Percentiles rank a stretch among this genome's conserved stretches.
phyloP scores from a whole-genome alignment of 1,140 invertebrate genomes.

The Diuraphis noxia region DNA sequence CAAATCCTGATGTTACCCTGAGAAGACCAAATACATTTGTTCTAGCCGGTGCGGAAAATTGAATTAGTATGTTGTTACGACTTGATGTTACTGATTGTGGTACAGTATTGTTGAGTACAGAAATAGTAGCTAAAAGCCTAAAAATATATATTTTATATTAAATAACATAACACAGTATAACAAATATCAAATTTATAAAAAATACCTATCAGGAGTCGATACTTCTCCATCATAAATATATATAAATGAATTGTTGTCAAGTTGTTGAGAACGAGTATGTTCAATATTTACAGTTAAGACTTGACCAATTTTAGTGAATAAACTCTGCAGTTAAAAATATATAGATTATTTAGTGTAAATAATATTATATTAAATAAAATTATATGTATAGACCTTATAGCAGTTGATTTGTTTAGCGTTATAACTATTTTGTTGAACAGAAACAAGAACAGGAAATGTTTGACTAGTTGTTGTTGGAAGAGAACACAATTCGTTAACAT shows the following conservation, averaged over 20 bases:
- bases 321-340: constrained; percentile 2
- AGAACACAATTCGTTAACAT: constrained; percentile 73
- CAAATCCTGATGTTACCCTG: constrained; percentile 73
- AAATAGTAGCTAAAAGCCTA: constrained; percentile 68
- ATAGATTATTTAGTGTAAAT: neutral
- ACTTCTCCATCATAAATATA: constrained; percentile 52
- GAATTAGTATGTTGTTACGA: constrained; percentile 74
- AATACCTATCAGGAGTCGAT: constrained; percentile 42
- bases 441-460: constrained; percentile 79
- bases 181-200: neutral
- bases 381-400: constrained; percentile 25
- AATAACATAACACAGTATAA: neutral
- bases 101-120: constrained; percentile 76
- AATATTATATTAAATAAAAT: neutral
- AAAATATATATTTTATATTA: neutral
- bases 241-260: constrained; percentile 44
- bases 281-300: constrained; percentile 47
- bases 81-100: constrained; percentile 83
- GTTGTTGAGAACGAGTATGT: constrained; percentile 24
- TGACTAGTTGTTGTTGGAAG: constrained; percentile 74
- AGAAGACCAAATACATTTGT: constrained; percentile 75
- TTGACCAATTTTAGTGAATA: constrained; percentile 45
- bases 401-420: constrained; percentile 57
- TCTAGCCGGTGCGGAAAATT: constrained; percentile 71
- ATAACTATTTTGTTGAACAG: constrained; percentile 75